Base-by-base conservation (phyloP, 2,113 vertebrate species). In the Rhinolophus sinicus region DNA sequence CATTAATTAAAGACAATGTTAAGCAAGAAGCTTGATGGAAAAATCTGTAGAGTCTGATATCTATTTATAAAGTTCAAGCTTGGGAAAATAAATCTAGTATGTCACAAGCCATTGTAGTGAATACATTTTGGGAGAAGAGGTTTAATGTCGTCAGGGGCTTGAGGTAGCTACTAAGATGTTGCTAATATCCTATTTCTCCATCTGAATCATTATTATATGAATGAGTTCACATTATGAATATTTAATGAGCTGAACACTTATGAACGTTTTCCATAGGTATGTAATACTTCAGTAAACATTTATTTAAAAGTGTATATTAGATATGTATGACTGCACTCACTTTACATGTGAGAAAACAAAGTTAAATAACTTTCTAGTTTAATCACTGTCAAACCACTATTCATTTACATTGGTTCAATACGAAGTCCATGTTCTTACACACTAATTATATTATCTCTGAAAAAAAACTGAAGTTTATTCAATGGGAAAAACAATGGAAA, bases 71-170 rank as follows among this genome's bases (percentile, higher is more conserved):
- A 83, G 30, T 69, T 93, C 24, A 89, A 70, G 11, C 0, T n/a
- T 81, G 3, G 21, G 8, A 91, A 91, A 70, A 56, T 60, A 56
- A 85, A 75, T 92, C 0, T 58, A 28, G 11, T 65, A 3, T 77
- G 28, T 62, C 9, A 73, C 67, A 62, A 93, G 33, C 73, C 62
- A 81, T 94, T 81, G 50, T 8, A n/a, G 8, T 24, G 12, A 22
- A 2, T 54, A 2, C 13, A 50, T 40, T 38, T 89, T 38, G 1
- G 0, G 14, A 33, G 21, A 2, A 35, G 14, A 8, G 2, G 11
- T 1, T 44, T 78, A 90, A 72, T 40, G 9, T 65, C 86, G 3
- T 92, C 3, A 58, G n/a, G 6, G 2, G 9, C 4, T 19, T 78
- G 50, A 86, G 8, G 30, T 67, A 8, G 15, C 9, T 73, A 11